Percentiles rank a stretch among this genome's conserved stretches.
Evolutionary conservation across 2,888 invertebrate species (phyloP).

Genomic region (Lepeophtheirus nordmannii): DNA sequence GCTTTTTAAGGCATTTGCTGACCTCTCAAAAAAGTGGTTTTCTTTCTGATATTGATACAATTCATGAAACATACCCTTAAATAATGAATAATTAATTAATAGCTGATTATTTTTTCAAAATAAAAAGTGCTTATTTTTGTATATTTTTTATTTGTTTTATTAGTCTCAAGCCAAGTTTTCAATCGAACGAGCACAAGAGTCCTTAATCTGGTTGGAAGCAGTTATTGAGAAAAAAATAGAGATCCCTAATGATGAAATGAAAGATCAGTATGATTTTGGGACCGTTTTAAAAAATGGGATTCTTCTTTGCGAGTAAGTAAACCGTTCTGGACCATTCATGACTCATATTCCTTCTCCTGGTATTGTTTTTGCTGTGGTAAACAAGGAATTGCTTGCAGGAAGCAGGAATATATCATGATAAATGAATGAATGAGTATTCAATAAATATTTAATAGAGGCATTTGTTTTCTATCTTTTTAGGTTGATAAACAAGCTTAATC

Average conservation of each 20-base stretch:
- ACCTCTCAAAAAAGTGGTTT: no score
- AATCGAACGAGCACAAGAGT: constrained; percentile 36
- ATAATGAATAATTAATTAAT: no score
- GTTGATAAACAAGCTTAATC: constrained; percentile 34
- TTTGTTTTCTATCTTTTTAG: constrained; percentile 28
- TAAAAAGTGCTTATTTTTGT: neutral
- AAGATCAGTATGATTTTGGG: constrained; percentile 36
- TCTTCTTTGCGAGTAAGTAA: constrained; percentile 37
- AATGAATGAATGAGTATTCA: neutral
- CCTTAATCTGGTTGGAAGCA: constrained; percentile 38
- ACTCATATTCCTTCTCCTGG: neutral
- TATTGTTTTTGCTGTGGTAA: neutral
- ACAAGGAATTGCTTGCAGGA: neutral
- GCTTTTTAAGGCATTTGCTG: no score
- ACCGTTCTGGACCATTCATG: neutral
- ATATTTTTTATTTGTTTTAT: neutral
- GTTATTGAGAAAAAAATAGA: constrained; percentile 32
- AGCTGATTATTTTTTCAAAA: no score
- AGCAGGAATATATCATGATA: neutral
- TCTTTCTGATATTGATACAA: no score
- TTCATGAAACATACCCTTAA: no score
- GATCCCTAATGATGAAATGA: constrained; percentile 31
- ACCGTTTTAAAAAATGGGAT: constrained; percentile 38
- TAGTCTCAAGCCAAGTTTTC: constrained; percentile 40
- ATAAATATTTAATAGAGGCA: neutral